A percentile compares a stretch with the other conserved stretches of the same genome.
These are phyloP conservation scores for Melanotaenia trifasciata DNA, from an alignment of 2,797 vertebrate genomes.

Conservation along the genomic window DNA sequence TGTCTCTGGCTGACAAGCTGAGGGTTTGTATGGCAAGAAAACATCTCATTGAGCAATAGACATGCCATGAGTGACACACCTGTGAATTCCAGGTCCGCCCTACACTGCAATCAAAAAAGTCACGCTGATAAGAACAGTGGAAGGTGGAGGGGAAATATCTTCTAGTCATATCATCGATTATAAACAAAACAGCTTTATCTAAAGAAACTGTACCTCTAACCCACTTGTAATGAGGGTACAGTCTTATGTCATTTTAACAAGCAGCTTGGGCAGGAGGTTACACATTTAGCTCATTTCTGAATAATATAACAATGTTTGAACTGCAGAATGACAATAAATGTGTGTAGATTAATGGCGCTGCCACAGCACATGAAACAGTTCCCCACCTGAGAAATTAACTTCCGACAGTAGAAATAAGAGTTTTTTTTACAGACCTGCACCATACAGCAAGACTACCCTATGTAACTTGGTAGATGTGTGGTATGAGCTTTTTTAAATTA, in stretches of 20 bases:
- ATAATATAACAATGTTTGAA: constrained; percentile 38
- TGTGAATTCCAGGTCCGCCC: constrained; percentile 31
- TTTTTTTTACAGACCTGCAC: not conserved
- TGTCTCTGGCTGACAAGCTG: not conserved
- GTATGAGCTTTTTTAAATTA: not conserved
- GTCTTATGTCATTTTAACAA: constrained; percentile 51
- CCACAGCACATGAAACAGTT: constrained; percentile 13
- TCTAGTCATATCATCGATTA: constrained; percentile 13
- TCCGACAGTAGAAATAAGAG: not conserved
- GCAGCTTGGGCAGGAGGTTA: constrained; percentile 50
- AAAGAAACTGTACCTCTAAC: constrained; percentile 41
- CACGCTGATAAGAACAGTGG: not conserved
- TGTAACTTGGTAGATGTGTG: not conserved
- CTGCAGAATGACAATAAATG: constrained; percentile 30
- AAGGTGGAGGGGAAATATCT: not conserved
- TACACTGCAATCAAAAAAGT: constrained; percentile 1
- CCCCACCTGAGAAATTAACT: not conserved
- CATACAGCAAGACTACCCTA: not conserved
- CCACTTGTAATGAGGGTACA: constrained; percentile 28
- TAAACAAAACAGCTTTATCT: constrained; percentile 33
- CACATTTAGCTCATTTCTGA: constrained; percentile 60
- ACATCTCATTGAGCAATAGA: constrained; percentile 16
- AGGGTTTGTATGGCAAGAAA: constrained; percentile 24
- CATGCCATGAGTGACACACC: constrained; percentile 22
- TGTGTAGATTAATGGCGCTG: constrained; percentile 1